Percentiles rank a stretch among this genome's conserved stretches.
phyloP scores from a whole-genome alignment of 2,797 vertebrate genomes.

The Synaphobranchus kaupii region DNA sequence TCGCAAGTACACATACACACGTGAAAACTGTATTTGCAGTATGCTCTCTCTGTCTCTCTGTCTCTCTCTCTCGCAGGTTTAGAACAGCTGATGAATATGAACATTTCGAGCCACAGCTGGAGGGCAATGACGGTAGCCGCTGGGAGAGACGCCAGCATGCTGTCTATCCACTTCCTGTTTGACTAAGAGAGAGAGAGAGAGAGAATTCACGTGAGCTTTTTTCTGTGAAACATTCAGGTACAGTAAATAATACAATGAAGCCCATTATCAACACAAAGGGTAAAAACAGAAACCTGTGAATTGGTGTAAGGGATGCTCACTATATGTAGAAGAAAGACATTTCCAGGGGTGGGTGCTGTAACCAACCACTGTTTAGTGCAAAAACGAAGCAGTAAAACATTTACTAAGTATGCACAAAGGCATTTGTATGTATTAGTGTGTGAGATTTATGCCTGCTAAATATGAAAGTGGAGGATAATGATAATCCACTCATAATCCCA shows the following conservation, averaged over 20 bases:
- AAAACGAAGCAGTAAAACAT: background rate
- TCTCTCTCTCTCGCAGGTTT: background rate
- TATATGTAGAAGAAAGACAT: background rate
- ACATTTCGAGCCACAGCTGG: background rate
- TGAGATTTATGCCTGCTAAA: background rate
- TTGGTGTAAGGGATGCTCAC: background rate
- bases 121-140: background rate
- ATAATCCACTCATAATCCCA: background rate
- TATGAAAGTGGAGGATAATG: background rate
- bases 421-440: background rate
- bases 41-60: background rate
- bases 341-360: background rate
- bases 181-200: background rate
- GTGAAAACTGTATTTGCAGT: no score
- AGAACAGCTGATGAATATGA: background rate
- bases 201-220: background rate
- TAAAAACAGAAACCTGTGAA: background rate
- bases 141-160: background rate
- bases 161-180: background rate
- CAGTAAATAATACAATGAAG: background rate
- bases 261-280: background rate
- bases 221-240: background rate
- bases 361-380: background rate
- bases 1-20: no score
- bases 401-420: background rate